Base-by-base conservation (phyloP, 2,113 vertebrate genomes). In the Burhinus bistriatus region DNA sequence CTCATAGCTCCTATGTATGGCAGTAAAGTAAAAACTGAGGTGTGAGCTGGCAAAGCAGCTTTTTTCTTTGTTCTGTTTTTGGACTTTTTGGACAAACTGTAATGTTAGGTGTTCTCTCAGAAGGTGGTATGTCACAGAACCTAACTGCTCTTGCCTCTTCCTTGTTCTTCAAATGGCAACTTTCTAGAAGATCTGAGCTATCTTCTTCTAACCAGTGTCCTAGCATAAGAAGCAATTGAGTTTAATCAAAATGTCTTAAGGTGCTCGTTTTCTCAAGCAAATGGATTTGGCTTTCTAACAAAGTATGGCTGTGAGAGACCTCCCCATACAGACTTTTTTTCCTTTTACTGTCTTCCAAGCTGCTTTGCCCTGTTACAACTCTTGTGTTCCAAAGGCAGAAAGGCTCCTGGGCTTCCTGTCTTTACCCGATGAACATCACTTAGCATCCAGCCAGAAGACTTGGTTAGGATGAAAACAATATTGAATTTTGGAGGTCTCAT, bases 401-500 rank as follows among this genome's bases (percentile, higher is more conserved):
- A 97, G 94, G 75, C 76, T 89, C 70, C 57, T 80, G 90, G 77
- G 81, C 95, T 93, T 94, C 93, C 93, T 93, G 76, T 87, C 91
- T 87, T 94, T 84, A 82, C 75, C 61, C 22, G 3, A 62, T 77
- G 95, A 95, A 93, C 96, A 90, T 96, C 92, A 91, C 77, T 97
- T 96, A 97, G 91, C 90, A 93, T 97, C 95, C 62, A 96, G 86
- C 84, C 90, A 94, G 83, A 91, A 95, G 87, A 54, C 78, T 87
- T 89, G 82, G 64, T 93, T 81, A 51, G 82, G 76, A 83, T 91
- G 95, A 96, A 97, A 97, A 97, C 85, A 88, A 86, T 96, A 91
- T 71, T 85, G 78, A 85, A 93, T 95, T 83, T 92, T 94, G 81
- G n/a, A 80, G 82, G 90, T 95, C 94, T 95, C 52, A 94, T 97